Conservation (phyloP, 2,113 vertebrate species). For the Reinhardtius hippoglossoides region DNA sequence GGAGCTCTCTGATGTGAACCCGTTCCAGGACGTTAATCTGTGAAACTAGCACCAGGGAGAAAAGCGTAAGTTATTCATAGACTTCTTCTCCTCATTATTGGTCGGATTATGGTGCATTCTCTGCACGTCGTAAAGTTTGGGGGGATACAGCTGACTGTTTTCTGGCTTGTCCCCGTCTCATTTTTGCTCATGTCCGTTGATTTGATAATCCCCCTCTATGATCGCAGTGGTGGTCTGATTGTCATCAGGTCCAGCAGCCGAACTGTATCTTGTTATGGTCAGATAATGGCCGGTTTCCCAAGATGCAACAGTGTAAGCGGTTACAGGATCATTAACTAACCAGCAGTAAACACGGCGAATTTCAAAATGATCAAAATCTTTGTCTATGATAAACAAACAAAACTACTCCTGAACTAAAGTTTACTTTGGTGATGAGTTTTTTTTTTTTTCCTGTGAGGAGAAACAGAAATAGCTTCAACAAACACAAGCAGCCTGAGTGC, state of each 20-base stretch:
- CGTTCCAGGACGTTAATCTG: constrained; percentile 42
- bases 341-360: neutral
- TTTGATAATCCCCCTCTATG: constrained; percentile 41
- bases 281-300: constrained; percentile 34
- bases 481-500: constrained; percentile 8
- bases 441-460: neutral
- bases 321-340: neutral
- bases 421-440: neutral
- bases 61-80: constrained; percentile 38
- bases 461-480: constrained; percentile 17
- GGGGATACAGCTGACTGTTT: constrained; percentile 16
- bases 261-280: constrained; percentile 29
- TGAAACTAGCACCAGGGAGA: constrained; percentile 29
- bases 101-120: constrained; percentile 39
- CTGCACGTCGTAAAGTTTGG: constrained; percentile 39
- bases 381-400: constrained; percentile 7
- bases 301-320: constrained; percentile 19
- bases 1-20: constrained; percentile 32
- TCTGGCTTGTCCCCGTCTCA: constrained; percentile 28
- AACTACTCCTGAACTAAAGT: neutral
- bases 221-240: constrained; percentile 38
- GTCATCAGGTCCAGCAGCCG: constrained; percentile 27
- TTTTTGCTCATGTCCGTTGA: constrained; percentile 51
- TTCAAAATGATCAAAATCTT: constrained; percentile 7
- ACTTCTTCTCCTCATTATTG: constrained; percentile 45